Percentiles rank a stretch among this genome's conserved stretches.
These are phyloP conservation scores for Chiloscyllium punctatum DNA, from an alignment of 2,797 vertebrate species.

Conservation along the genomic window DNA sequence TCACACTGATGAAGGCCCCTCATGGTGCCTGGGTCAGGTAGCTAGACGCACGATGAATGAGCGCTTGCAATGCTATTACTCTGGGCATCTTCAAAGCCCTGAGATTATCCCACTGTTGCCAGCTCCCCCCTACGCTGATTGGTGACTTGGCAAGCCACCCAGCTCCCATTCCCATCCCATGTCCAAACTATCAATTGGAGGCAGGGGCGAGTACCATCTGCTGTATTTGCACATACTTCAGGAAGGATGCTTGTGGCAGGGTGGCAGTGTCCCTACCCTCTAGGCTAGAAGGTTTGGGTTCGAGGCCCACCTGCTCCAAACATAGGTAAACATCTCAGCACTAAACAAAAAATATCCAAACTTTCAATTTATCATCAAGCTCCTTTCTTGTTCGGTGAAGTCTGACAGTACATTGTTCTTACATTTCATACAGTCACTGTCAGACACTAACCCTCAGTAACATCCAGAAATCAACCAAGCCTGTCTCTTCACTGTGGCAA, in stretches of 20 bases:
- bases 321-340: too few relatives aligned
- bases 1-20: background rate
- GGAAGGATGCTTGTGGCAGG: too few relatives aligned
- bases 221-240: too few relatives aligned
- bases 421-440: background rate
- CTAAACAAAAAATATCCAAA: too few relatives aligned
- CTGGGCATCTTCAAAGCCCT: background rate
- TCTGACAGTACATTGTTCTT: background rate
- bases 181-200: background rate
- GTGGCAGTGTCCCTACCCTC: too few relatives aligned
- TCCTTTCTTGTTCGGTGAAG: background rate
- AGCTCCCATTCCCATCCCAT: background rate
- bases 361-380: background rate
- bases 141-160: too few relatives aligned
- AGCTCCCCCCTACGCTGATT: background rate
- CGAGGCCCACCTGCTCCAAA: too few relatives aligned
- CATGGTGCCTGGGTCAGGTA: background rate
- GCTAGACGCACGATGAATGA: background rate
- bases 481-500: background rate
- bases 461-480: background rate
- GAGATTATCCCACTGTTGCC: background rate
- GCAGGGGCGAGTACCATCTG: background rate
- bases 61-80: background rate
- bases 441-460: background rate
- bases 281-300: too few relatives aligned